A percentile compares a stretch with the other conserved stretches of the same genome.
Conservation (phyloP, 1,140 invertebrate genomes). For the Lordiphosa collinella region DNA sequence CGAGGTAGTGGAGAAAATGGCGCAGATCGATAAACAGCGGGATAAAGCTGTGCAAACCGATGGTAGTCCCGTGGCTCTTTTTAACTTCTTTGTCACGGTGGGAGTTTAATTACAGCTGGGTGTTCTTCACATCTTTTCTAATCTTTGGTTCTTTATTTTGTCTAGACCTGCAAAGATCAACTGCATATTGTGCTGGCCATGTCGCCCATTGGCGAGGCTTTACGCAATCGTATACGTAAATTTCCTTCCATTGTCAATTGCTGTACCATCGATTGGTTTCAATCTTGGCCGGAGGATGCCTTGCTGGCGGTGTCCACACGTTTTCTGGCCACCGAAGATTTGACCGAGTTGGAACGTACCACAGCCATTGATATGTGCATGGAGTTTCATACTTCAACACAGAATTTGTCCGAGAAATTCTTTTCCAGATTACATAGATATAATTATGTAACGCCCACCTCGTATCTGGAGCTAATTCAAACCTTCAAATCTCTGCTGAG, state of each 20-base stretch:
- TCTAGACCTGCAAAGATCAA: constrained; percentile 91
- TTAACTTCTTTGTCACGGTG: constrained; percentile 92
- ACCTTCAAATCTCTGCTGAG: constrained; percentile 92
- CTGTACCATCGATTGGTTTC: constrained; percentile 98
- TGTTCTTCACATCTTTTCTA: background rate
- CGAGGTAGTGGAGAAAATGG: constrained; percentile 97
- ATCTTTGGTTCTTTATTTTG: background rate
- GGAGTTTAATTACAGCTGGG: background rate
- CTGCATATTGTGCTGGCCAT: constrained; percentile 95
- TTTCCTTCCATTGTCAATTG: constrained; percentile 97
- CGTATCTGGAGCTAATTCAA: constrained; percentile 94
- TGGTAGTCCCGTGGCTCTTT: constrained; percentile 93
- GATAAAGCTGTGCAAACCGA: constrained; percentile 95
- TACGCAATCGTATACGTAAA: constrained; percentile 92
- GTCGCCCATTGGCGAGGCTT: constrained; percentile 93
- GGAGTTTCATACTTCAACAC: constrained; percentile 92
- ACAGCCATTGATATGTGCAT: constrained; percentile 93
- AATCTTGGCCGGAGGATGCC: constrained; percentile 97
- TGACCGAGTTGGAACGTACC: constrained; percentile 85
- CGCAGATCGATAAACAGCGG: constrained; percentile 91
- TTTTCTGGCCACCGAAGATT: constrained; percentile 92
- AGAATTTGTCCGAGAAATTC: constrained; percentile 88
- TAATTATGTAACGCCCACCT: constrained; percentile 96
- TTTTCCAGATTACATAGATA: constrained; percentile 85
- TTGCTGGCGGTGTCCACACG: constrained; percentile 93